phyloP scores from a whole-genome alignment of 2,113 vertebrate species.

The Poecile atricapillus region DNA sequence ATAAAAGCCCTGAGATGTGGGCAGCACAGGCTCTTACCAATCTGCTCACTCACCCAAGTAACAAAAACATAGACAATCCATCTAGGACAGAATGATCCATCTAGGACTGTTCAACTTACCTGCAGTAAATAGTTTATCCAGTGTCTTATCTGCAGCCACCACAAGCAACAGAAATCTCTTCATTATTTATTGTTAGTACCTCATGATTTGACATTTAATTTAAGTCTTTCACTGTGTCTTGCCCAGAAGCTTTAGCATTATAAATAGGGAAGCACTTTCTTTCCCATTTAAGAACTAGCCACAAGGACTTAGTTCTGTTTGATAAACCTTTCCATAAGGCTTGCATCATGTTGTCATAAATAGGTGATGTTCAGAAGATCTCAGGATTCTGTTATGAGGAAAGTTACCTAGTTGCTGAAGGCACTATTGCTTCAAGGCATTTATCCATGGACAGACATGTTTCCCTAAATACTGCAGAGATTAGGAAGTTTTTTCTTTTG shows the following conservation, averaged over 20 bases:
- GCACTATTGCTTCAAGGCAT: background rate
- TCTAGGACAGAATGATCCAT: background rate
- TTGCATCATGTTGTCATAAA: background rate
- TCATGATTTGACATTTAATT: conserved; percentile 57
- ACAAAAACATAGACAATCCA: background rate
- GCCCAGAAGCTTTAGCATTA: conserved; percentile 34
- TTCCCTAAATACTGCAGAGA: background rate
- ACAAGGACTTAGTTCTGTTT: background rate
- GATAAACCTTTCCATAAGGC: background rate
- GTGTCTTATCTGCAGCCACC: conserved; percentile 15
- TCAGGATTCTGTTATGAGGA: background rate
- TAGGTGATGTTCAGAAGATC: background rate
- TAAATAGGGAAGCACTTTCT: conserved; percentile 34
- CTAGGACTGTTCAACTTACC: background rate
- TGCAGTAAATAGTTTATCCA: conserved; percentile 38
- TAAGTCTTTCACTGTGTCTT: conserved; percentile 36
- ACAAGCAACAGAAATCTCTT: conserved; percentile 34
- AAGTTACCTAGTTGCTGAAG: background rate
- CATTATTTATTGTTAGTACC: conserved; percentile 58
- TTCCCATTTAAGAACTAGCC: conserved; percentile 34
- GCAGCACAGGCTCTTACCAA: background rate
- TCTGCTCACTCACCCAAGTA: background rate
- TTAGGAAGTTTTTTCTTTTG: background rate
- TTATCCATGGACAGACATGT: background rate
- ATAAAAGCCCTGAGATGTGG: background rate